phyloP scores from a whole-genome alignment of 1,140 invertebrate genomes.

The Eufriesea mexicana region DNA sequence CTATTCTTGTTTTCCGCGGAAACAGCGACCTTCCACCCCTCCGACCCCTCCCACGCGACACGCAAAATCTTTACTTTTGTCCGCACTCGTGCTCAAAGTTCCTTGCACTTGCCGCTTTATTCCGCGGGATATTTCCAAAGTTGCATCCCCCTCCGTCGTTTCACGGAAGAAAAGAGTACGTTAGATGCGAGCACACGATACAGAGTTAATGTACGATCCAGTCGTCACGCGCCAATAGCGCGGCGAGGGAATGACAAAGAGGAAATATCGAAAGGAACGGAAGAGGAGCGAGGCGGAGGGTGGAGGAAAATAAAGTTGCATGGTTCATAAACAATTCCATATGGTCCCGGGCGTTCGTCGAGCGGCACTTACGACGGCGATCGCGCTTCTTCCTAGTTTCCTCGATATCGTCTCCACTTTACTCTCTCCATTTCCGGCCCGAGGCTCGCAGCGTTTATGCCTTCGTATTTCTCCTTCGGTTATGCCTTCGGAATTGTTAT shows the following conservation, averaged over 20 bases:
- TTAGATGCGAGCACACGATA: conserved; percentile 17
- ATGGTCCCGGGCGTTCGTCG: conserved; percentile 67
- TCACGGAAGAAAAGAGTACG: conserved; percentile 35
- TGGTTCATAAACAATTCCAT: conserved; percentile 74
- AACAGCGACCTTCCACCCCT: no score
- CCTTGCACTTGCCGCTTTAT: not conserved
- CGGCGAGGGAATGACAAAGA: conserved; percentile 31
- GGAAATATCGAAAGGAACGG: conserved; percentile 41
- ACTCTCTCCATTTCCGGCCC: conserved; percentile 67
- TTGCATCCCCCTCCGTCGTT: not conserved
- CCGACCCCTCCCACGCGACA: no score
- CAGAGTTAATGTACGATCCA: conserved; percentile 38
- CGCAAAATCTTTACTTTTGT: not conserved
- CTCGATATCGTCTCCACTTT: conserved; percentile 68
- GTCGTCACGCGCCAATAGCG: conserved; percentile 57
- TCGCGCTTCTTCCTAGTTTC: conserved; percentile 65
- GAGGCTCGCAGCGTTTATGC: conserved; percentile 64
- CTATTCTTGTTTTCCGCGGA: no score
- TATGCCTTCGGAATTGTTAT: conserved; percentile 67
- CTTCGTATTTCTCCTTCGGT: conserved; percentile 61
- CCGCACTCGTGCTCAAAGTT: not conserved
- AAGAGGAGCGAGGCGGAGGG: not conserved
- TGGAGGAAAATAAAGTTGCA: conserved; percentile 67
- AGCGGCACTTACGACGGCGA: conserved; percentile 61
- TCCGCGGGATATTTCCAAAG: conserved; percentile 4